Conservation (phyloP, 2,113 vertebrate species). For the Chaetorhynchus papuensis region DNA sequence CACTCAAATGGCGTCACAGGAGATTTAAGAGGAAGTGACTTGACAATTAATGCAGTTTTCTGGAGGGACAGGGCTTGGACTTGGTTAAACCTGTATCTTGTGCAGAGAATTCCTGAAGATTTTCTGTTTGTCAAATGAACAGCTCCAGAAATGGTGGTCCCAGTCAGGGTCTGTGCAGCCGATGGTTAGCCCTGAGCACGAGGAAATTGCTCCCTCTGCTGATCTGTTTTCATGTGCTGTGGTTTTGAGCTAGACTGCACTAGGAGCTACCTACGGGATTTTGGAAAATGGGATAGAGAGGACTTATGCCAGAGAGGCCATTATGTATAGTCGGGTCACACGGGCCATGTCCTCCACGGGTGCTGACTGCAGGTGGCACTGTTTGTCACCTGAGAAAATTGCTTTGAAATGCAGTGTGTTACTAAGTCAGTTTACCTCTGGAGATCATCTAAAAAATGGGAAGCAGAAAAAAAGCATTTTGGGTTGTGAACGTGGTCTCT, state of each 20-base stretch:
- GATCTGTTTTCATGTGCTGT: not conserved
- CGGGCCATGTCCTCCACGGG: fast-evolving
- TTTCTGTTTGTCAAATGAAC: not conserved
- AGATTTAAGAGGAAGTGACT: not conserved
- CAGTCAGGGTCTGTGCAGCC: not conserved
- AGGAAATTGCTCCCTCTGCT: conserved; percentile 11
- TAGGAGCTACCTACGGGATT: not conserved
- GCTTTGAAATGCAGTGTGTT: not conserved
- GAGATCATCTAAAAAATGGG: not conserved
- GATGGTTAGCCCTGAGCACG: not conserved
- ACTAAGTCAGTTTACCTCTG: not conserved
- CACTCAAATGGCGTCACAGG: not conserved
- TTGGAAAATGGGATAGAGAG: not conserved
- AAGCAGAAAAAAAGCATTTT: not conserved
- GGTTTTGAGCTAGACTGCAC: not conserved
- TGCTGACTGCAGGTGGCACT: not conserved
- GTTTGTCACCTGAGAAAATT: not conserved
- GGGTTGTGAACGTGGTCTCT: not conserved
- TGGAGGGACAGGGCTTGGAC: not conserved
- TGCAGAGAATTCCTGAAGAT: not conserved
- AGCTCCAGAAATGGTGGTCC: not conserved
- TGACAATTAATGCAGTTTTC: not conserved
- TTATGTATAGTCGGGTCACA: not conserved
- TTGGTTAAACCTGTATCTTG: not conserved
- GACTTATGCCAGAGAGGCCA: not conserved